Base-by-base conservation (phyloP, 2,113 vertebrate species). In the Hippocampus barbouri region DNA sequence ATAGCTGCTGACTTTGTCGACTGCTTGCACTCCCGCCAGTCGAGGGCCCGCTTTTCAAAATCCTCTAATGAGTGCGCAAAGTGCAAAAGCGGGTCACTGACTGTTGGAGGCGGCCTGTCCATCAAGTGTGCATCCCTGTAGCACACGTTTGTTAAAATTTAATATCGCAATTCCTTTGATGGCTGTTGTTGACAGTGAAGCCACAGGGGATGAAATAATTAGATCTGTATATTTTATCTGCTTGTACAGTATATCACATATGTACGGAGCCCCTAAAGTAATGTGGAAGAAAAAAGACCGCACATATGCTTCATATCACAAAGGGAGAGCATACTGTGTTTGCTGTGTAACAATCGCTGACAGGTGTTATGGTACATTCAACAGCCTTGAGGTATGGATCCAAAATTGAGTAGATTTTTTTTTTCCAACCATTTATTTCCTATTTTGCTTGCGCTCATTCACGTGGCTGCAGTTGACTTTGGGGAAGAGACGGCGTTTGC, bases 1-100 rank as follows among this genome's bases (percentile, higher is more conserved):
- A 69, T 8, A 25, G 53, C 53, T 45, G 64, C 64, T 66, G 64
- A 66, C 64, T 66, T 61, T 61, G 59, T 61, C 59, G 27, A 30
- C 59, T 34, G 59, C 15, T 61, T 66, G n/a, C 43, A 23, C 41
- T 27, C 41, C 8, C n/a, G 12, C 64, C 43, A 66, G 43, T 47
- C 12, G 3, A 47, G 23, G 12, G 43, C 43, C 64, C 25, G 23
- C 43, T 66, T 66, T 27, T 49, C 12, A 27, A 66, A 47, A 47
- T 66, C 43, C 43, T 47, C 40, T 45, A 66, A 66, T 66, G 64
- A 66, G 64, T 47, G 41, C 7, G 9, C 23, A 66, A 25, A 66
- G 43, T 47, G 43, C 41, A 47, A 66, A 47, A 66, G 41, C 64
- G 3, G 64, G 41, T 66, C 63, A 41, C 41, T 45, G 63, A 43